Base-by-base conservation (phyloP, 2,888 invertebrate genomes). In the Eupithecia dodoneata region DNA sequence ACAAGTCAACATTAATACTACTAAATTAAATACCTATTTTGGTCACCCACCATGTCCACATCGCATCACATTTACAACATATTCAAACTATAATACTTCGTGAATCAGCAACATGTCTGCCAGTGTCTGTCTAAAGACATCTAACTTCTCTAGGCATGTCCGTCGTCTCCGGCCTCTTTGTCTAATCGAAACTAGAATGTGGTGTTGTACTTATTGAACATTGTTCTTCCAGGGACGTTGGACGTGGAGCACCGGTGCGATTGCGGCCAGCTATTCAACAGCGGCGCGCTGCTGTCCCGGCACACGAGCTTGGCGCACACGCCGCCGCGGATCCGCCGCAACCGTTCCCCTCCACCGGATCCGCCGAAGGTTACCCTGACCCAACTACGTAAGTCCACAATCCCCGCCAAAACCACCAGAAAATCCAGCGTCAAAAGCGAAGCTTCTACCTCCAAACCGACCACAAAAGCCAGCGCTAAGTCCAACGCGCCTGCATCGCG, bases 301-400 rank as follows among this genome's bases (percentile, higher is more conserved):
- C 95, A 95, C 90, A 91, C 94, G 2, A 87, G 90, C 15, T 88
- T 94, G 0, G 96, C 93, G 80, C 95, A 95, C 89, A 95, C 95
- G 30, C 95, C 95, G 81, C 95, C 95, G 84, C 90, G 96, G 80
- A 90, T 93, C 83, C 91, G 95, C 65, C 91, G 92, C 66, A 89
- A 92, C 65, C 92, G 94, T 79, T 87, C 76, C 7, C 75, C 89
- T 10, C 90, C 92, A 4, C 89, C 90, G 49, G 80, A 75, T 44
- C 81, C 69, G 72, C 41, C 63, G 42, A 49, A 67, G 47, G 63
- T 30, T 30, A 47, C 76, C 9, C 67, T 81, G 0, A 83, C 83
- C n/a, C 85, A 86, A 79, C 84, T 85, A 49, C 83, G 84, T 13
- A 86, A 86, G 79, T 85, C 86, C 63, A 9, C 12, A 83, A 84